Evolutionary conservation across 2,113 vertebrate genomes (phyloP).

Genomic region (Apeltes quadracus): DNA sequence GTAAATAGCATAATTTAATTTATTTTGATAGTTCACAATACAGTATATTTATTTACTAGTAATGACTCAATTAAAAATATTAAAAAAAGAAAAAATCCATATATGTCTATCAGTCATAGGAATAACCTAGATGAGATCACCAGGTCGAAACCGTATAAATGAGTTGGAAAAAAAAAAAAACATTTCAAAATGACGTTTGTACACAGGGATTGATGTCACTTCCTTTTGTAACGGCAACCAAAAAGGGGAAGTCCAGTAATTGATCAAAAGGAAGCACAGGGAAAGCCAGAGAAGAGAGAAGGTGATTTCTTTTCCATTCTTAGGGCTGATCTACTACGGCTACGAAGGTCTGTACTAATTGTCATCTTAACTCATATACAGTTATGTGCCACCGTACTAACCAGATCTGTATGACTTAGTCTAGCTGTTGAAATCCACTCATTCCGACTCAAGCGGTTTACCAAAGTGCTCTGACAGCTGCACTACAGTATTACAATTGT

Average conservation of each 20-base stretch:
- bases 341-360: conserved; percentile 50
- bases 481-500: conserved; percentile 61
- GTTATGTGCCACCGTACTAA: conserved; percentile 57
- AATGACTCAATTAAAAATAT: conserved; percentile 49
- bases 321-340: conserved; percentile 37
- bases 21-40: conserved; percentile 83
- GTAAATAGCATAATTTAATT: conserved; percentile 83
- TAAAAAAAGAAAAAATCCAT: conserved; percentile 26
- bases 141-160: not conserved
- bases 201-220: conserved; percentile 52
- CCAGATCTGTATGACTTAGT: conserved; percentile 42
- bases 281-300: conserved; percentile 25
- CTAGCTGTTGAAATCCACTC: conserved; percentile 52
- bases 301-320: conserved; percentile 6
- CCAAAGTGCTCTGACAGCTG: conserved; percentile 74
- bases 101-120: conserved; percentile 39
- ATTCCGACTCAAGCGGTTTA: conserved; percentile 59
- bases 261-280: not conserved
- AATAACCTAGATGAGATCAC: conserved; percentile 33
- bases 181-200: conserved; percentile 16
- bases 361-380: conserved; percentile 41
- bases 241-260: conserved; percentile 21
- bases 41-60: conserved; percentile 82
- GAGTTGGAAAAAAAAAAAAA: not conserved
- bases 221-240: conserved; percentile 26